Base-by-base conservation (phyloP, 1,140 invertebrate genomes). In the Brachionus rotundiformis region DNA sequence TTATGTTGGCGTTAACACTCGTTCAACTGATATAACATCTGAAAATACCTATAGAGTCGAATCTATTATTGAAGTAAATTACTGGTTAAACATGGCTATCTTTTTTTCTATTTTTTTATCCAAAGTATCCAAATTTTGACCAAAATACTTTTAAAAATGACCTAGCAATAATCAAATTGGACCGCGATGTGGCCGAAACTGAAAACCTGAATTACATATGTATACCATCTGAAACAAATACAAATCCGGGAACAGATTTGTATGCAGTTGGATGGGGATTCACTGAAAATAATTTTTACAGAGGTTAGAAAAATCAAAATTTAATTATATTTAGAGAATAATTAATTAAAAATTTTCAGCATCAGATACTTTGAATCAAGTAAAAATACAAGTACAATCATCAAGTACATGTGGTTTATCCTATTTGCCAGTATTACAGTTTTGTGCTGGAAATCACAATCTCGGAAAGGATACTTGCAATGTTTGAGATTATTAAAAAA, bases 41-140 rank as follows among this genome's bases (percentile, higher is more conserved):
- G 33, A 54, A 23, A 79, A 79, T 63, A 79, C 76, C 3, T 79
- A 79, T 23, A 6, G 76, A 5, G 76, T 79, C 13, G 47, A 36
- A 39, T 29, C 29, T 23, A 33, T 79, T 7, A 27, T 79, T 23
- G 31, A 54, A 39, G 76, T 79, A 79, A 39, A 31, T 61, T 54
- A 25, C n/a, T n/a, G n/a, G n/a, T n/a, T n/a, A n/a, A n/a, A n/a
- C n/a, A n/a, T n/a, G n/a, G n/a, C n/a, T n/a, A n/a, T n/a, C n/a
- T n/a, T n/a, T 1, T 63, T 63, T 13, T 63, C 0, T 23, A 73
- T 73, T 29, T 31, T 41, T 31, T 31, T n/a, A n/a, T n/a, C n/a
- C n/a, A n/a, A n/a, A 79, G 76, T 25, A 79, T 79, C 76, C 76
- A n/a, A 63, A 79, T 63, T 79, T 79, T 79, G 76, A 79, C 33